Evolutionary conservation across 2,888 invertebrate species (phyloP), one percentile per base, ranked within the genome.

Genomic region (Caenorhabditis virilis): DNA sequence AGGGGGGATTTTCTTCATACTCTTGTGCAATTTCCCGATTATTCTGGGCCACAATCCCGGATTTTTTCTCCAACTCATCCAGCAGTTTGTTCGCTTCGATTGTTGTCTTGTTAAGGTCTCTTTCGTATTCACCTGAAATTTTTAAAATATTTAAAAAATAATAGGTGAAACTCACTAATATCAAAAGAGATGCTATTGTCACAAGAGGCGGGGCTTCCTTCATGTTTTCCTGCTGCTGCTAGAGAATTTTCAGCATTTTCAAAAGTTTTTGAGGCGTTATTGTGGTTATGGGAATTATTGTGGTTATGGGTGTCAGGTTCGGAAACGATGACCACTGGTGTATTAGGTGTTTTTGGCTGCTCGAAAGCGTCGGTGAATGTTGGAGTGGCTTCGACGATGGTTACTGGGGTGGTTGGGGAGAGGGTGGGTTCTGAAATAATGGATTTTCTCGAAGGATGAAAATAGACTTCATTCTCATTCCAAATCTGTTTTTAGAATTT

Each of bases 161-260:
- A 20, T 39, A n/a, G 5, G 2, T 39, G 9, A 6, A 16, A 39
- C 16, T 39, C 20, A 64, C 64, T 64, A 16, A 64, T 59, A 52
- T 64, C 64, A 38, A 64, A 64, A 22, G 48, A 54, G 42, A 55
- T 50, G 43, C 64, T 63, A 23, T 63, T 64, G 7, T 57, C 63
- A n/a, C 43, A 36, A 18, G 39, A n/a, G 18, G 25, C 35, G n/a
- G n/a, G n/a, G n/a, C n/a, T n/a, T 38, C n/a, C 50, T 25, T 39
- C 39, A 26, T 33, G 23, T 0, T 45, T 26, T 15, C 25, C 9
- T 22, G 45, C 39, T 38, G 38, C 3, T 18, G 26, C 22, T 47
- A 18, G 20, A 7, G 22, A 41, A 36, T 20, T 35, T 16, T 35
- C 26, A 2, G 33, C 9, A 11, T 5, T 26, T 27, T 43, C 45